Conservation (phyloP, 2,113 vertebrate genomes). For the Sander lucioperca region DNA sequence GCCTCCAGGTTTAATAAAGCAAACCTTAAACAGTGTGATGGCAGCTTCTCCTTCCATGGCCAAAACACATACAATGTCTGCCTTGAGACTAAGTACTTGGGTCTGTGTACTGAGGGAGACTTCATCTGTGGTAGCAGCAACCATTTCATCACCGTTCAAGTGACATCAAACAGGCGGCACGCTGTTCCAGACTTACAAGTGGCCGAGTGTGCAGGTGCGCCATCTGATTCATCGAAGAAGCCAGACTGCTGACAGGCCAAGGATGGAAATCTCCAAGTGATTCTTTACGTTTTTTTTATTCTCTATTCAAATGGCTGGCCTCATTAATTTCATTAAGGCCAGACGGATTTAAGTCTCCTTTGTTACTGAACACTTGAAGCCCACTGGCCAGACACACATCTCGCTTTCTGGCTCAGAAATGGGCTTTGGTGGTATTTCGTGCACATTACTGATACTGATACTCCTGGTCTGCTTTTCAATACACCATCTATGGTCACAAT, state of each 20-base stretch:
- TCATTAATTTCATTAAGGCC: slow-evolving; percentile 75
- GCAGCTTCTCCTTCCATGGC: slow-evolving; percentile 60
- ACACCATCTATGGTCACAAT: background rate
- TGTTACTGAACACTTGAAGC: slow-evolving; percentile 66
- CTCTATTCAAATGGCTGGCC: slow-evolving; percentile 67
- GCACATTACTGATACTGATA: slow-evolving; percentile 11
- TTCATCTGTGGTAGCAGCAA: slow-evolving; percentile 66
- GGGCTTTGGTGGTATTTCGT: slow-evolving; percentile 14
- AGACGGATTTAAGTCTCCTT: slow-evolving; percentile 64
- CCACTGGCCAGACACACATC: slow-evolving; percentile 38
- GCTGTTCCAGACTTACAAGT: slow-evolving; percentile 76
- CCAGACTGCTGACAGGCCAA: slow-evolving; percentile 75
- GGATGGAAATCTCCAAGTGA: slow-evolving; percentile 61
- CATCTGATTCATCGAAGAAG: slow-evolving; percentile 71
- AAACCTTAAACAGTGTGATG: slow-evolving; percentile 65
- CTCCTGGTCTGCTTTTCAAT: slow-evolving; percentile 23
- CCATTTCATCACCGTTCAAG: slow-evolving; percentile 77
- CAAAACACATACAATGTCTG: slow-evolving; percentile 72
- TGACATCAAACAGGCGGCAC: slow-evolving; percentile 80
- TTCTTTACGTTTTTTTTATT: slow-evolving; percentile 63
- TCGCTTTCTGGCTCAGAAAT: slow-evolving; percentile 37
- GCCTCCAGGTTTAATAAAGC: slow-evolving; percentile 67
- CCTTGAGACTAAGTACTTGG: slow-evolving; percentile 77
- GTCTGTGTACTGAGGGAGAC: slow-evolving; percentile 63
- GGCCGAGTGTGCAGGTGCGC: slow-evolving; percentile 77